Evolutionary conservation across 2,797 vertebrate species (phyloP).

Genomic region (Hemibagrus guttatus): DNA sequence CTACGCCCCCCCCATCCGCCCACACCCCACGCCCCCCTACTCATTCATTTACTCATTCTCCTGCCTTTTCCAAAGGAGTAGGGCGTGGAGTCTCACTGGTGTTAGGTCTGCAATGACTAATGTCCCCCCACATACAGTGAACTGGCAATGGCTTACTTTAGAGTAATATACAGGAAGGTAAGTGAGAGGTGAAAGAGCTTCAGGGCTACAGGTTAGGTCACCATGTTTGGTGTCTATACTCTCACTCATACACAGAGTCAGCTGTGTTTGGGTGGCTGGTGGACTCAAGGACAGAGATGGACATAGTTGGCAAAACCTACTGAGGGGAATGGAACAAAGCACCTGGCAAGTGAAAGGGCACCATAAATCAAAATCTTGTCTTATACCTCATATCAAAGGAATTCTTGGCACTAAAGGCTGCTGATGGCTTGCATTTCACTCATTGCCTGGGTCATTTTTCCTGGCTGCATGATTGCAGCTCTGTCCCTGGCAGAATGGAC

Average conservation of each 20-base stretch:
- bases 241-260: not conserved
- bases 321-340: constrained; percentile 41
- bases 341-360: constrained; percentile 47
- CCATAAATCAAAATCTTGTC: constrained; percentile 46
- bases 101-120: constrained; percentile 53
- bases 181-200: constrained; percentile 16
- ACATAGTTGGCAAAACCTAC: not conserved
- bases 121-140: constrained; percentile 18
- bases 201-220: not conserved
- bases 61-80: constrained; percentile 48
- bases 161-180: constrained; percentile 21
- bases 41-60: constrained; percentile 63
- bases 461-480: constrained; percentile 25
- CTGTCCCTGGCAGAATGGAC: constrained; percentile 34
- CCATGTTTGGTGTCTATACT: not conserved
- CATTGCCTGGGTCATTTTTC: constrained; percentile 29
- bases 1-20: constrained; percentile 49
- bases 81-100: constrained; percentile 17
- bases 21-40: constrained; percentile 41
- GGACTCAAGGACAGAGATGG: constrained; percentile 12
- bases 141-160: constrained; percentile 52
- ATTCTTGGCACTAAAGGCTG: constrained; percentile 37
- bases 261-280: constrained; percentile 13
- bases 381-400: constrained; percentile 52
- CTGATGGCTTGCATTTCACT: constrained; percentile 19